These are phyloP conservation scores for Crepidodera aurea DNA, from an alignment of 2,888 invertebrate species.

Conservation along the genomic window DNA sequence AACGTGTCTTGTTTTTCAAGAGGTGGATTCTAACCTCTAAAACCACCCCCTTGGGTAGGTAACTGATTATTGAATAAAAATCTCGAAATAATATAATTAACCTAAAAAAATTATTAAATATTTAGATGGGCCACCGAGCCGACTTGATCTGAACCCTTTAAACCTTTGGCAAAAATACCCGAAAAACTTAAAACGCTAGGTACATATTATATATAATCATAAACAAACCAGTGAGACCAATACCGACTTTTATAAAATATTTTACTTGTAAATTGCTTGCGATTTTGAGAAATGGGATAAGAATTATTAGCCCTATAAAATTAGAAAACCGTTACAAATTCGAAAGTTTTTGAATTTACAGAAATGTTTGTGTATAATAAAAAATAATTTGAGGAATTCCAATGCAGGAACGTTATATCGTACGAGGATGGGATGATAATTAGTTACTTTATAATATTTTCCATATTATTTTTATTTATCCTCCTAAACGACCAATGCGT, in stretches of 20 bases:
- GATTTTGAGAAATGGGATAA: constrained; percentile 30
- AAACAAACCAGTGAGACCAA: constrained; percentile 58
- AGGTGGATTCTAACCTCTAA: too few relatives aligned
- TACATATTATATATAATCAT: constrained; percentile 34
- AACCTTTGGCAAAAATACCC: constrained; percentile 7
- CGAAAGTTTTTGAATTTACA: background rate
- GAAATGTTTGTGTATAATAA: background rate
- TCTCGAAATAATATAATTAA: too few relatives aligned
- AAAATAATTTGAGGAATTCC: too few relatives aligned
- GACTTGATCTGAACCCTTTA: constrained; percentile 1
- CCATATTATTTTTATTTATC: too few relatives aligned
- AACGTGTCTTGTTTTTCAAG: too few relatives aligned
- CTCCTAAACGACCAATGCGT: too few relatives aligned
- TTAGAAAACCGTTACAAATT: constrained; percentile 2
- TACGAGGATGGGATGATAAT: too few relatives aligned
- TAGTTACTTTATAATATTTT: too few relatives aligned
- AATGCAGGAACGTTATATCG: too few relatives aligned
- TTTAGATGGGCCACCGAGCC: background rate
- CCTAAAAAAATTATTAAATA: too few relatives aligned
- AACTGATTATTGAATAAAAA: too few relatives aligned
- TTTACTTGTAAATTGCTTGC: constrained; percentile 51
- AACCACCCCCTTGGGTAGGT: too few relatives aligned
- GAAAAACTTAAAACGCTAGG: constrained; percentile 6
- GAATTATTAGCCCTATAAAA: constrained; percentile 29
- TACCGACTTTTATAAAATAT: constrained; percentile 55